Conservation (phyloP, 2,888 invertebrate genomes). For the Antheraea assamensis region DNA sequence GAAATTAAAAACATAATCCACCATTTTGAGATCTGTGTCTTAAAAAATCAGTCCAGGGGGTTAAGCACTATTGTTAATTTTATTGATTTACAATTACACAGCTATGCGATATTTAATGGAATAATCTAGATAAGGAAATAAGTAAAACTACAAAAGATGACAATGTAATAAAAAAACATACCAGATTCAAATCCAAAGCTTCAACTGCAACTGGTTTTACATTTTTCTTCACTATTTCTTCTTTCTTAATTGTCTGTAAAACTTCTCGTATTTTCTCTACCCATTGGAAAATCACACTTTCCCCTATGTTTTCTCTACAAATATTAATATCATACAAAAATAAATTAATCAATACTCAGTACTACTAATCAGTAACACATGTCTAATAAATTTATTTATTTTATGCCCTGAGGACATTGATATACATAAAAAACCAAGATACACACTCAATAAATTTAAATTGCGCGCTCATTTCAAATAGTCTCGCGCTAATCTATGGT, state of each 20-base stretch:
- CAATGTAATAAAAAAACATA: constrained; percentile 32
- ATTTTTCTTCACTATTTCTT: constrained; percentile 43
- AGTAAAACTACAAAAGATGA: not conserved
- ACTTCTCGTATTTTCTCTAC: constrained; percentile 87
- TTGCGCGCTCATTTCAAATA: too few species aligned
- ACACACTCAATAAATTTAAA: too few species aligned
- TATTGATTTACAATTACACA: not conserved
- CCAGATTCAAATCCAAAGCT: constrained; percentile 53
- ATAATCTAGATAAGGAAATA: not conserved
- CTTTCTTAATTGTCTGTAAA: constrained; percentile 56
- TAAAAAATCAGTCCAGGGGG: too few species aligned
- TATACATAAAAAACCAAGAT: too few species aligned
- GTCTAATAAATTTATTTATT: too few species aligned
- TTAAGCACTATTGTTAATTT: too few species aligned
- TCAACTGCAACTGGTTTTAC: constrained; percentile 42
- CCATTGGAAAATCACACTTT: constrained; percentile 88
- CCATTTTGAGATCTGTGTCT: too few species aligned
- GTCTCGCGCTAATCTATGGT: too few species aligned
- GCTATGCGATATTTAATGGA: not conserved
- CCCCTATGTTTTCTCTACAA: constrained; percentile 85
- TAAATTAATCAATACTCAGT: not conserved
- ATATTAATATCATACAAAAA: not conserved
- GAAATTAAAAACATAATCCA: too few species aligned
- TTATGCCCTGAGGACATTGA: too few species aligned
- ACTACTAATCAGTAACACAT: too few species aligned